Evolutionary conservation across 2,113 vertebrate species (phyloP).

Genomic region (Galeopterus variegatus): DNA sequence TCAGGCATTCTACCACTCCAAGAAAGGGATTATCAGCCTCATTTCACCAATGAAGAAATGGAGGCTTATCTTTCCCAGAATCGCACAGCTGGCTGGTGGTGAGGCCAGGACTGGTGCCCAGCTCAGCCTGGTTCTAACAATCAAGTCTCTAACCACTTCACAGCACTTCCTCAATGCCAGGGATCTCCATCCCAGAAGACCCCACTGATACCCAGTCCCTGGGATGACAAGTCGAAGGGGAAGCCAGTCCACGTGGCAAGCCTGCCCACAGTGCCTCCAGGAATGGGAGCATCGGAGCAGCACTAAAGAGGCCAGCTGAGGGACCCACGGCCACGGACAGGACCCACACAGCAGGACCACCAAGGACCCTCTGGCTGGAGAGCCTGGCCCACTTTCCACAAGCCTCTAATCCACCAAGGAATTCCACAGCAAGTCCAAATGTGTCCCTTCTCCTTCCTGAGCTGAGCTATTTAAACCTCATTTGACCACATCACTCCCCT

Average conservation of each 20-base stretch:
- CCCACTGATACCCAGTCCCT: background rate
- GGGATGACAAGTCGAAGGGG: background rate
- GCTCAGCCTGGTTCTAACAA: background rate
- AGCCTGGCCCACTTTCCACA: background rate
- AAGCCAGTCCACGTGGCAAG: background rate
- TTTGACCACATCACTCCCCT: background rate
- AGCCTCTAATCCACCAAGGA: background rate
- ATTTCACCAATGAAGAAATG: background rate
- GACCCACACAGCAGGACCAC: background rate
- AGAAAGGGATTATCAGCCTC: too few relatives aligned
- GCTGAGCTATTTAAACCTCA: background rate
- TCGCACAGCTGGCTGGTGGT: too few relatives aligned
- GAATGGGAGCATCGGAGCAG: background rate
- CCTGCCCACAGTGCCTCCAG: background rate
- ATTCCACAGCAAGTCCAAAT: background rate
- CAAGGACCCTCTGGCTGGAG: background rate
- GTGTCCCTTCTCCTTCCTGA: background rate
- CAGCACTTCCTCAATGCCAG: background rate
- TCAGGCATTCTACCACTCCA: background rate
- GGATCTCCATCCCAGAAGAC: background rate
- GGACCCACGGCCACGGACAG: accelerated
- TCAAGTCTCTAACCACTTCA: background rate
- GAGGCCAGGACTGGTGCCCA: background rate
- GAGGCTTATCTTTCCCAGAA: background rate
- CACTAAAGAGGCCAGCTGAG: background rate